These are phyloP conservation scores for Kryptolebias ocellatus DNA, from an alignment of 2,797 vertebrate species.

Conservation along the genomic window DNA sequence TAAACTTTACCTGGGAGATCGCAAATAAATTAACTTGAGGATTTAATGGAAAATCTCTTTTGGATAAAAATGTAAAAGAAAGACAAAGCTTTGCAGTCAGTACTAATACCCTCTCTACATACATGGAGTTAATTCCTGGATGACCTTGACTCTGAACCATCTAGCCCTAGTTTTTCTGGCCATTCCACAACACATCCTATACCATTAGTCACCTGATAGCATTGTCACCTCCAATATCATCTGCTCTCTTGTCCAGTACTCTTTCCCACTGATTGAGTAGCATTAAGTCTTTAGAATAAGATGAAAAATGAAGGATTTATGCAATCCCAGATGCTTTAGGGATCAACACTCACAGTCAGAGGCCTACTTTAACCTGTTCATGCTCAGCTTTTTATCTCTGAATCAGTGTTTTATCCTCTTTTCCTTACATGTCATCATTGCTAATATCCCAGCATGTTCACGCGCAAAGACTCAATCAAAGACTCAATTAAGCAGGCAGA, in stretches of 20 bases:
- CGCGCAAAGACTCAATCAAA: conserved; percentile 44
- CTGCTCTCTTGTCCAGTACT: not conserved
- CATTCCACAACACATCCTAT: conserved; percentile 16
- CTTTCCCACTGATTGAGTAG: conserved; percentile 2
- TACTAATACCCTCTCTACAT: conserved; percentile 34
- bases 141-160: conserved; percentile 6
- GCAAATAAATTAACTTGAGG: conserved; percentile 17
- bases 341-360: conserved; percentile 6
- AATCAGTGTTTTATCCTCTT: conserved; percentile 37
- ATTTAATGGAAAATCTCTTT: conserved; percentile 48
- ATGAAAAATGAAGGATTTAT: conserved; percentile 27
- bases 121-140: conserved; percentile 40
- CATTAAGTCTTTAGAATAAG: conserved; percentile 17
- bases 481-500: conserved; percentile 42
- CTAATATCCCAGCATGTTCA: conserved; percentile 43
- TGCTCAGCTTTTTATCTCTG: conserved; percentile 27
- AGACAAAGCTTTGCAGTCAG: conserved; percentile 36
- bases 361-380: conserved; percentile 21
- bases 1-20: conserved; percentile 36
- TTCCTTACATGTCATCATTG: conserved; percentile 26
- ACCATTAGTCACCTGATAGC: conserved; percentile 31
- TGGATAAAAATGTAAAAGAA: conserved; percentile 43
- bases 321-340: not conserved
- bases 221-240: conserved; percentile 27
- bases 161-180: conserved; percentile 38